phyloP scores from a whole-genome alignment of 2,797 vertebrate species.

The Tarsius wallacei region DNA sequence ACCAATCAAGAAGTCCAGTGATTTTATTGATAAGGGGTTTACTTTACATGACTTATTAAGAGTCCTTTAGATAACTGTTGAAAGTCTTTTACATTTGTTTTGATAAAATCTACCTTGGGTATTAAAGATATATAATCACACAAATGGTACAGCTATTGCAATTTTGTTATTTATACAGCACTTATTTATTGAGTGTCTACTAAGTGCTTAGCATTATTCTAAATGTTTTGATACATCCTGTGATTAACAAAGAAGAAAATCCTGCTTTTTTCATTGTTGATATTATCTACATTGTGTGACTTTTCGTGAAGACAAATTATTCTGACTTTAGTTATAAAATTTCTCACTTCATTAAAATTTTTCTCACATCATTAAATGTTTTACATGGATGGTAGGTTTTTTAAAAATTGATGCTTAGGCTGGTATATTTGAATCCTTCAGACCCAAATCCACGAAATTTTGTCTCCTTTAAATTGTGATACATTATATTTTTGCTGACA shows the following conservation, averaged over 20 bases:
- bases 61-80: not conserved
- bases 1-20: not conserved
- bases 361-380: conserved; percentile 33
- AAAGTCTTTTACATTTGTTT: not conserved
- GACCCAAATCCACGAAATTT: not conserved
- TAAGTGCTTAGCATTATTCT: not conserved
- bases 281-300: not conserved
- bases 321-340: conserved; percentile 6
- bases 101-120: not conserved
- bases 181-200: not conserved
- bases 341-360: not conserved
- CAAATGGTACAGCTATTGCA: not conserved
- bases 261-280: not conserved
- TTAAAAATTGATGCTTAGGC: not conserved
- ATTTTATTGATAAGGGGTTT: not conserved
- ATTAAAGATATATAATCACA: not conserved
- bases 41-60: not conserved
- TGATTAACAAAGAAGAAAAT: not conserved
- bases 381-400: not conserved
- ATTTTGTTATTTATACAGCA: not conserved
- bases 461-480: not conserved
- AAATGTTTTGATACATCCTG: not conserved
- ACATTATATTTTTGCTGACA: conserved; percentile 1
- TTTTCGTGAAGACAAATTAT: conserved; percentile 28
- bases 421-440: not conserved